Evolutionary conservation across 2,113 vertebrate genomes (phyloP).

Genomic region (Carassius gibelio): DNA sequence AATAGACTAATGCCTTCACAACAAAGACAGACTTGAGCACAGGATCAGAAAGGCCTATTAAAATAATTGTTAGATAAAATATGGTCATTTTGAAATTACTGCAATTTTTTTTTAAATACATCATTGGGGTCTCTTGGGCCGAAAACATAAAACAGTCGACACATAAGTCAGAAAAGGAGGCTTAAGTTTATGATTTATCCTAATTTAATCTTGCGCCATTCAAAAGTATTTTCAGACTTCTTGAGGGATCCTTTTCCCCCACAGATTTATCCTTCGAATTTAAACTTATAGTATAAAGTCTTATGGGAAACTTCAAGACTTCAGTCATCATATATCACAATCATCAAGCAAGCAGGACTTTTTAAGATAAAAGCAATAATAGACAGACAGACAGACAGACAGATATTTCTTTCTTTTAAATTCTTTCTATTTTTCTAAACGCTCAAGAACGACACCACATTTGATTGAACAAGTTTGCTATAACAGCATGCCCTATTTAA

Average conservation of each 20-base stretch:
- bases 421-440: not conserved
- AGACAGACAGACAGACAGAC: too few relatives aligned
- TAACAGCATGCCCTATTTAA: not conserved
- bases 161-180: not conserved
- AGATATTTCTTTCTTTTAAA: not conserved
- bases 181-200: not conserved
- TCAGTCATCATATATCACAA: too few relatives aligned
- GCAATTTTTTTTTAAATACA: not conserved
- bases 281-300: too few relatives aligned
- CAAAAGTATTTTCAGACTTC: not conserved
- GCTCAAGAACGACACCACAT: too few relatives aligned
- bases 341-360: too few relatives aligned
- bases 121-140: not conserved
- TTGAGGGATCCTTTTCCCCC: not conserved
- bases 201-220: not conserved
- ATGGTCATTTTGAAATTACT: not conserved
- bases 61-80: not conserved
- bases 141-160: not conserved
- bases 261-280: too few relatives aligned
- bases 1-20: slow-evolving; percentile 38
- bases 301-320: too few relatives aligned
- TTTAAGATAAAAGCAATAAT: too few relatives aligned
- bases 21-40: slow-evolving; percentile 37
- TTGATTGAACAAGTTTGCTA: too few relatives aligned
- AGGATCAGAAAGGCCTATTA: not conserved